These are phyloP conservation scores for Epizoanthus fatuus DNA, from an alignment of 92 coral and sea anemone species.

Conservation along the genomic window DNA sequence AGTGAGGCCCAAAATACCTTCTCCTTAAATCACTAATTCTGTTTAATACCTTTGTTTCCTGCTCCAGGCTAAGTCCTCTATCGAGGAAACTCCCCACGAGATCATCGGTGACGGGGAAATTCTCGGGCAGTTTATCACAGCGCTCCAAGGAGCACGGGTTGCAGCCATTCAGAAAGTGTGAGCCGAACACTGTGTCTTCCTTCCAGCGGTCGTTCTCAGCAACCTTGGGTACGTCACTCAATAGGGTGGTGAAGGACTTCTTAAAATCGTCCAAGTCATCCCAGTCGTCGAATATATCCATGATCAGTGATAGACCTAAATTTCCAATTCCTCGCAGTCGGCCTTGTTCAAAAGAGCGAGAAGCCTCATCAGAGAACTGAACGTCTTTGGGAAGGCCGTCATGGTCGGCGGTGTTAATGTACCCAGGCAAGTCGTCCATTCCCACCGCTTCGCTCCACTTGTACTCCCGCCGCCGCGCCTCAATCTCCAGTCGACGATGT, in stretches of 20 bases:
- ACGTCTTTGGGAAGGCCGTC: constrained; percentile 72
- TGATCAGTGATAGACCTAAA: constrained; percentile 60
- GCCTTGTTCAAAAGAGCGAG: constrained; percentile 62
- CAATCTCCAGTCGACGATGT: constrained; percentile 73
- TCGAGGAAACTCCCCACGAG: constrained; percentile 68
- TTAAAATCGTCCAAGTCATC: constrained; percentile 56
- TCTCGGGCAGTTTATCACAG: constrained; percentile 68
- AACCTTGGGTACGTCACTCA: constrained; percentile 49
- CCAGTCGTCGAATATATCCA: constrained; percentile 75
- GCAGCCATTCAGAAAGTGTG: constrained; percentile 79
- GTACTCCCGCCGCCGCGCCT: constrained; percentile 66
- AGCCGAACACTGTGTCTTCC: constrained; percentile 80
- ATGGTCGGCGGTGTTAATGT: constrained; percentile 55
- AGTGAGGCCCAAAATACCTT: too few species aligned
- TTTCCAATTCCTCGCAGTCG: constrained; percentile 62
- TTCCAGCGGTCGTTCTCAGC: constrained; percentile 69
- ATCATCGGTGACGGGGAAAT: constrained; percentile 79
- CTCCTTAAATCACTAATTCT: neutral
- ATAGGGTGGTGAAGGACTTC: constrained; percentile 45
- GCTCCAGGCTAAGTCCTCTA: constrained; percentile 62
- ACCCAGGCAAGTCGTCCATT: constrained; percentile 76
- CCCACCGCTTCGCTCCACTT: constrained; percentile 75
- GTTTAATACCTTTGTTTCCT: constrained; percentile 68
- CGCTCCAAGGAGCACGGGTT: constrained; percentile 79
- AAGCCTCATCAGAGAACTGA: constrained; percentile 74